Percentiles rank a stretch among this genome's conserved stretches.
phyloP scores from a whole-genome alignment of 2,113 vertebrate species.

The Suricata suricatta region DNA sequence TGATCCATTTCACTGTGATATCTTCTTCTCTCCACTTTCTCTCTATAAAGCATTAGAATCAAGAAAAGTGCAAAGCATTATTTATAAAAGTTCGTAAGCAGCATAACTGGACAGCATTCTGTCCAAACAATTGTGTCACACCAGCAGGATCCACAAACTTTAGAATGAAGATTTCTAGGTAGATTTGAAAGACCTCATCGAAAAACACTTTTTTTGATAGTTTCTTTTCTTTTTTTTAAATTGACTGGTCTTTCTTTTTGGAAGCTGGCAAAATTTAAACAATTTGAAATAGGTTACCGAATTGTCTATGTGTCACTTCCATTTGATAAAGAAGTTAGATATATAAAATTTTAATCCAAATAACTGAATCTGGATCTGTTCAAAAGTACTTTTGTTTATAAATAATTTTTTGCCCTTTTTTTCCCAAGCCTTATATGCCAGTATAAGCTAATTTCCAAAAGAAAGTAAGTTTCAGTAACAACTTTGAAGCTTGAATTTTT shows the following conservation, averaged over 20 bases:
- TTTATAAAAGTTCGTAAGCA: not conserved
- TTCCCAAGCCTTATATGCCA: not conserved
- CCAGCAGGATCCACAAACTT: not conserved
- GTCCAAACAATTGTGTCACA: not conserved
- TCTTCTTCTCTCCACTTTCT: not conserved
- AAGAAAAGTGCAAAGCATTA: not conserved
- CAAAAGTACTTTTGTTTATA: not conserved
- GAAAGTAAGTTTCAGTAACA: not conserved
- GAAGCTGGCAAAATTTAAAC: not conserved
- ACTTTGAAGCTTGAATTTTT: not conserved
- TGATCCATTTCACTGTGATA: not conserved
- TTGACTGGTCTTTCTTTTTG: not conserved
- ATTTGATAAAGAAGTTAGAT: conserved; percentile 44
- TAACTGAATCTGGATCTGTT: conserved; percentile 24
- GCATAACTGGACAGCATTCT: not conserved
- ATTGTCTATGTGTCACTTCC: conserved; percentile 61
- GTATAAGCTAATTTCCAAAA: not conserved
- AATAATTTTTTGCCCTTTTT: not conserved
- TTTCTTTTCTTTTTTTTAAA: not conserved
- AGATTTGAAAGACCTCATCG: not conserved
- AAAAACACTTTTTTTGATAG: not conserved
- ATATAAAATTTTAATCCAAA: conserved; percentile 56
- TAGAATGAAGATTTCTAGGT: not conserved
- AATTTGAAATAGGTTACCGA: conserved; percentile 73
- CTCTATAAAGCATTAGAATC: not conserved